Base-by-base conservation (phyloP, 2,888 invertebrate genomes). In the Hedya salicella region DNA sequence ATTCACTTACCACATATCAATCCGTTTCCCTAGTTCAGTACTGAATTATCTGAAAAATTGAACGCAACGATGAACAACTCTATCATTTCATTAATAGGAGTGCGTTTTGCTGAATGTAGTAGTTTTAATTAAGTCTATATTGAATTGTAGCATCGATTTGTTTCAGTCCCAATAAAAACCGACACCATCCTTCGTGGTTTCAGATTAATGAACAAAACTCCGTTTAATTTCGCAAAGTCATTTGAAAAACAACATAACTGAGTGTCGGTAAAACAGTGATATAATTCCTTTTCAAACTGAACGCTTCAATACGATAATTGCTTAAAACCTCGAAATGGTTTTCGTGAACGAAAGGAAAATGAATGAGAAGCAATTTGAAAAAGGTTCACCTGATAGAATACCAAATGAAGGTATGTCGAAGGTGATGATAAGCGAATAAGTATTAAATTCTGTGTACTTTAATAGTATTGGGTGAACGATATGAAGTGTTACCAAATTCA, bases 101-200 rank as follows among this genome's bases (percentile, higher is more conserved):
- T n/a, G 8, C 0, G 30, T 19, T 9, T 32, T n/a, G 3, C n/a
- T 16, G 8, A n/a, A 46, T 8, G 5, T 2, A 11, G 16, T 32
- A 32, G n/a, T 1, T 19, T 8, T 1, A 32, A 3, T 44, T 57
- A 9, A 0, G 17, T n/a, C 17, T 5, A 30, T 57, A 46, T 46
- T 8, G 32, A 57, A 44, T 32, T 5, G 2, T 13, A 32, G 32
- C 6, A 57, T 30, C 9, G 2, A 52, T 63, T 63, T 63, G 40
- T 63, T 25, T 40, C 48, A 25, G 19, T 49, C 54, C 21, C 25
- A 54, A 56, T 54, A 16, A 56, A 11, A 32, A 57, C 57, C 57
- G n/a, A 46, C 60, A 30, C 52, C 32, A 53, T 57, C 57, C 32
- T 32, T 57, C 30, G 57, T 17, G 57, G 57, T 3, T n/a, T 32